Evolutionary conservation across 2,113 vertebrate genomes (phyloP).

Genomic region (Hepsetus odoe): DNA sequence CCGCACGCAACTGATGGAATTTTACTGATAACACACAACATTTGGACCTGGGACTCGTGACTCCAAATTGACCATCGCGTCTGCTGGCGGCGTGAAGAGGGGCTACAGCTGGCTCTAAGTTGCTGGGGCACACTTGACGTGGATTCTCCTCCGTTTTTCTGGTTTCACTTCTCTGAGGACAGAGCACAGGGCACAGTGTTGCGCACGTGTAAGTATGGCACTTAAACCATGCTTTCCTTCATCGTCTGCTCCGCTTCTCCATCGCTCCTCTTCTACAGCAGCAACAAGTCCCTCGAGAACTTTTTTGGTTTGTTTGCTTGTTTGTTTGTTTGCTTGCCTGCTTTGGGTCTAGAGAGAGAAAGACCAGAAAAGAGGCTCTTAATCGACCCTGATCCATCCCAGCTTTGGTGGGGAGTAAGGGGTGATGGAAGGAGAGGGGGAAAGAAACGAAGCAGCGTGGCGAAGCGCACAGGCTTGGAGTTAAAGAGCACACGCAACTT

Average conservation of each 20-base stretch:
- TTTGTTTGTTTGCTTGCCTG: too few species aligned
- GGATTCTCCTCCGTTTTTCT: conserved; percentile 67
- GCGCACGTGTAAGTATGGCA: conserved; percentile 72
- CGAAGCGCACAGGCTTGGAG: conserved; percentile 58
- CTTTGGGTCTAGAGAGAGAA: conserved; percentile 60
- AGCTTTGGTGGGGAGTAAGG: conserved; percentile 55
- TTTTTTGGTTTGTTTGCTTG: conserved; percentile 50
- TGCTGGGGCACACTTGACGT: conserved; percentile 55
- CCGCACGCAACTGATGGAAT: conserved; percentile 79
- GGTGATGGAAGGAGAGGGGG: too few species aligned
- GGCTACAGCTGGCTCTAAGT: conserved; percentile 46
- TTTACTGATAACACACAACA: conserved; percentile 79
- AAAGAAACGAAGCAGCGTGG: conserved; percentile 56
- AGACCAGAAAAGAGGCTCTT: conserved; percentile 69
- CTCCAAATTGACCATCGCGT: conserved; percentile 62
- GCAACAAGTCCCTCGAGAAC: conserved; percentile 90
- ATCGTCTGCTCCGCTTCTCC: conserved; percentile 37
- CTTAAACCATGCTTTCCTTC: conserved; percentile 38
- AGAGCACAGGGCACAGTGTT: conserved; percentile 60
- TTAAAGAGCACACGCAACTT: too few species aligned
- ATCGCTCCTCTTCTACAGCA: conserved; percentile 60
- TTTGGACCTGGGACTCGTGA: conserved; percentile 69
- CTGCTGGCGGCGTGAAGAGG: conserved; percentile 46
- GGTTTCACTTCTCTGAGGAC: conserved; percentile 47
- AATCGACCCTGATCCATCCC: conserved; percentile 73